Percentiles rank a stretch among this genome's conserved stretches.
Conservation (phyloP, 2,113 vertebrate species). For the Apteryx owenii region DNA sequence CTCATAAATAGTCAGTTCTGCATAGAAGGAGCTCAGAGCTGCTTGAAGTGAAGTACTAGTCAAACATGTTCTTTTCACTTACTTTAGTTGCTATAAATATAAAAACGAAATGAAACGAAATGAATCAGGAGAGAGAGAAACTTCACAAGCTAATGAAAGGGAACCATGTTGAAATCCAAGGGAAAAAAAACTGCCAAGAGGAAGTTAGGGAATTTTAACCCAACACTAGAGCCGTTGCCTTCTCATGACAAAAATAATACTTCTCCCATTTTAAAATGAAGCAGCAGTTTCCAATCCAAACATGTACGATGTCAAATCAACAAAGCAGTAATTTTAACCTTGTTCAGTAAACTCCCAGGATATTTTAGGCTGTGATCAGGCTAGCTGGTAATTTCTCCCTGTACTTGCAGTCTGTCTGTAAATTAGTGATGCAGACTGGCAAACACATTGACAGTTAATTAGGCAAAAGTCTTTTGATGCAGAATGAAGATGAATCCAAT, state of each 20-base stretch:
- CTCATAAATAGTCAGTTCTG: background rate
- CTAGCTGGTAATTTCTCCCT: background rate
- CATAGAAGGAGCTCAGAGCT: background rate
- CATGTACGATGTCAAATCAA: background rate
- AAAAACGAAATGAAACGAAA: background rate
- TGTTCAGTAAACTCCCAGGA: background rate
- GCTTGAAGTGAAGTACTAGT: background rate
- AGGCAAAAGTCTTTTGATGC: background rate
- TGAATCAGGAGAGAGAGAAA: background rate
- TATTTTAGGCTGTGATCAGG: background rate
- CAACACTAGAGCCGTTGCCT: background rate
- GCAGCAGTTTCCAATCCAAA: background rate
- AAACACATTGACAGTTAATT: background rate
- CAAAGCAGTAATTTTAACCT: background rate
- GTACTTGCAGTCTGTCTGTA: background rate
- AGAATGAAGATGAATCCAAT: background rate
- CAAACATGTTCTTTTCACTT: background rate
- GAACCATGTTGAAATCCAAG: background rate
- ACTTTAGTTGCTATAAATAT: background rate
- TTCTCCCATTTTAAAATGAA: background rate
- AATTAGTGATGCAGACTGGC: background rate
- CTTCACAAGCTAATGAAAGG: background rate
- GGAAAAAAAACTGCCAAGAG: background rate
- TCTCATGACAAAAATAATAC: background rate
- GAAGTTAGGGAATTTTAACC: background rate